Percentiles rank a stretch among this genome's conserved stretches.
These are phyloP conservation scores for Anarhynchus alexandrinus DNA, from an alignment of 2,113 vertebrate species.

Conservation along the genomic window DNA sequence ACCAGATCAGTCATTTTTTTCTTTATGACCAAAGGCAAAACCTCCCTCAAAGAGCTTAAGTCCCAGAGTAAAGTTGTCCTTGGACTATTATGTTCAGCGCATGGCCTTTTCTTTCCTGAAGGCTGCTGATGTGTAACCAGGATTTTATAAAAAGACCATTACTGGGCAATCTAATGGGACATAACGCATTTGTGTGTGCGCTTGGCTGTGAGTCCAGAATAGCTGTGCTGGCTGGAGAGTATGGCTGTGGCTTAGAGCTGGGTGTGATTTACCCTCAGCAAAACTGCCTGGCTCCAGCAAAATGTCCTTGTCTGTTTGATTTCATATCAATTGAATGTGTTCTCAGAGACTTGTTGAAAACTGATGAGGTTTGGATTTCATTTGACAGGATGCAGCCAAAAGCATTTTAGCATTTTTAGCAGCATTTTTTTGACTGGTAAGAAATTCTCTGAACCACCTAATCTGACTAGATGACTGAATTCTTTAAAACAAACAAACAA, in stretches of 20 bases:
- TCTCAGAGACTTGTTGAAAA: neutral
- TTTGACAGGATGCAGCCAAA: neutral
- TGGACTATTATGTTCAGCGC: neutral
- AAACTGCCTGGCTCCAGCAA: neutral
- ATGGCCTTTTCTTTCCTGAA: neutral
- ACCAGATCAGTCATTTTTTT: neutral
- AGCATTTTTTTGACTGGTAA: neutral
- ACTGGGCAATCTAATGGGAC: neutral
- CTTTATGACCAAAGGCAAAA: neutral
- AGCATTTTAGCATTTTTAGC: neutral
- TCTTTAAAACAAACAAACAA: neutral
- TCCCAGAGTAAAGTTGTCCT: neutral
- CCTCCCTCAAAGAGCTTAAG: neutral
- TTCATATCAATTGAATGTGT: neutral
- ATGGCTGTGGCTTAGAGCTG: neutral
- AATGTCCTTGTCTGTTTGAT: neutral
- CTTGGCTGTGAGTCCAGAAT: neutral
- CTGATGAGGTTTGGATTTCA: neutral
- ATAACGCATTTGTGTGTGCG: neutral
- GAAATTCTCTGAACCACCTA: neutral
- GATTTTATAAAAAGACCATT: neutral
- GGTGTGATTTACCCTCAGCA: neutral
- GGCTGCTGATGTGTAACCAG: neutral
- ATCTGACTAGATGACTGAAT: neutral
- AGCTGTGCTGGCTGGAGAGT: neutral